Percentiles rank a stretch among this genome's conserved stretches.
Conservation (phyloP, 1,140 invertebrate species). For the Drosophila mauritiana region DNA sequence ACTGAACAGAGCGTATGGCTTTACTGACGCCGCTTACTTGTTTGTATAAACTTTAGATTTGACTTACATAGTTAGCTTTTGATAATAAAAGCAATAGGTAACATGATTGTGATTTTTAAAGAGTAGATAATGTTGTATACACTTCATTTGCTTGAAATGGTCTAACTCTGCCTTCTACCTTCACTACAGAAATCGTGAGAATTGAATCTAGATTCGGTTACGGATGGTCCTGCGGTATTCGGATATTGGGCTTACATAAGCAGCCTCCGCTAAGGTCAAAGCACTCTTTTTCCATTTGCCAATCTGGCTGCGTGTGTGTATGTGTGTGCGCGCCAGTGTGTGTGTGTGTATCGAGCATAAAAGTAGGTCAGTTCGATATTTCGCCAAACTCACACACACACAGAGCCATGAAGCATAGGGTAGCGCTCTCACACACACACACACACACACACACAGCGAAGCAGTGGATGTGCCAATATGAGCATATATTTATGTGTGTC, state of each 20-base stretch:
- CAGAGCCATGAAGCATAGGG: constrained; percentile 37
- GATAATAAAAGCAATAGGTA: too few relatives aligned
- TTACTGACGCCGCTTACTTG: too few relatives aligned
- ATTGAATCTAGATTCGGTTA: not conserved
- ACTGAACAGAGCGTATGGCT: too few relatives aligned
- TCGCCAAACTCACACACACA: constrained; percentile 42
- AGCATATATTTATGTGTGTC: constrained; percentile 35
- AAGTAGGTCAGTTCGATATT: constrained; percentile 82
- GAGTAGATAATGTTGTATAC: too few relatives aligned
- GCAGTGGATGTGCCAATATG: constrained; percentile 26
- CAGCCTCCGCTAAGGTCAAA: constrained; percentile 74
- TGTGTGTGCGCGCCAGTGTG: constrained; percentile 5
- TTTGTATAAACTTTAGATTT: too few relatives aligned
- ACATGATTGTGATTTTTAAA: too few relatives aligned
- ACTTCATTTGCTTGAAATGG: too few relatives aligned
- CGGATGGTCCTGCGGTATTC: constrained; percentile 9
- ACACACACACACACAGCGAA: constrained; percentile 2
- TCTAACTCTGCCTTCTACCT: too few relatives aligned
- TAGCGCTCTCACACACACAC: constrained; percentile 8
- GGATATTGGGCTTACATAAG: constrained; percentile 64
- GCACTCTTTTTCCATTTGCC: constrained; percentile 65
- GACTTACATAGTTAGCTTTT: too few relatives aligned
- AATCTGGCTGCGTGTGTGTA: constrained; percentile 7
- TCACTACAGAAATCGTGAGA: not conserved
- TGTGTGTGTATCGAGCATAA: constrained; percentile 55